Evolutionary conservation across 23 tunicate species (phyloP).

Genomic region (Pegea sp.): DNA sequence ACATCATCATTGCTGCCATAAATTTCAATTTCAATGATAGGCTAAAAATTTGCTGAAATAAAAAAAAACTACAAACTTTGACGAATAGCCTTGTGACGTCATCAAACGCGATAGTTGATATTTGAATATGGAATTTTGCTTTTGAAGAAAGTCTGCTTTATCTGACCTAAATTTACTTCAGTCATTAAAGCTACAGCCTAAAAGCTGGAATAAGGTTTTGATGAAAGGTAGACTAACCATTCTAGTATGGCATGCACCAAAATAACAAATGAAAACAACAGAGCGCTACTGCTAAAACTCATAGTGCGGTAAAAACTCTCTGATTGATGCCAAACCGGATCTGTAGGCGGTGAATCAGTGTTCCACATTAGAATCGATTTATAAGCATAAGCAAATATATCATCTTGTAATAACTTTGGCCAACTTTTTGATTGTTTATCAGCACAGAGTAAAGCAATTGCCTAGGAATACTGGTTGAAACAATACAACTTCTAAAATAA

Average conservation of each 20-base stretch:
- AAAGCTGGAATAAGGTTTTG: too few species aligned
- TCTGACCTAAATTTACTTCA: conserved; percentile 32
- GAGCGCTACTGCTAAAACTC: conserved; percentile 96
- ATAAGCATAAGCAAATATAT: conserved; percentile 34
- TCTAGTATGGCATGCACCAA: conserved; percentile 58
- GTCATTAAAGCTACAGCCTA: too few species aligned
- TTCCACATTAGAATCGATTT: conserved; percentile 48
- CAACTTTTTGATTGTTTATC: conserved; percentile 31
- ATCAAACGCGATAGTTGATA: conserved; percentile 61
- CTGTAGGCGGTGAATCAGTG: conserved; percentile 69
- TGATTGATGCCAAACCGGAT: conserved; percentile 85
- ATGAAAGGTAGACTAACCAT: conserved; percentile 33
- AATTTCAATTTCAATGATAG: not conserved
- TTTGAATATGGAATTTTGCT: conserved; percentile 41
- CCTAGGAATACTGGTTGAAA: conserved; percentile 12
- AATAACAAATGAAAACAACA: conserved; percentile 69
- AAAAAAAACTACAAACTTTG: conserved; percentile 14
- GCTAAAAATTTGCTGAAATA: not conserved
- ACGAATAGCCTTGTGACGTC: conserved; percentile 20
- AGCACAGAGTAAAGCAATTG: conserved; percentile 71
- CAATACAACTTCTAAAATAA: not conserved
- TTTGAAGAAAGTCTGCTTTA: conserved; percentile 12
- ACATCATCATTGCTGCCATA: conserved; percentile 8
- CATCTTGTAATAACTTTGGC: conserved; percentile 16
- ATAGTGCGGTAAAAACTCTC: conserved; percentile 84